These are phyloP conservation scores for Triplophysa bombifrons DNA, from an alignment of 2,797 vertebrate species.

Conservation along the genomic window DNA sequence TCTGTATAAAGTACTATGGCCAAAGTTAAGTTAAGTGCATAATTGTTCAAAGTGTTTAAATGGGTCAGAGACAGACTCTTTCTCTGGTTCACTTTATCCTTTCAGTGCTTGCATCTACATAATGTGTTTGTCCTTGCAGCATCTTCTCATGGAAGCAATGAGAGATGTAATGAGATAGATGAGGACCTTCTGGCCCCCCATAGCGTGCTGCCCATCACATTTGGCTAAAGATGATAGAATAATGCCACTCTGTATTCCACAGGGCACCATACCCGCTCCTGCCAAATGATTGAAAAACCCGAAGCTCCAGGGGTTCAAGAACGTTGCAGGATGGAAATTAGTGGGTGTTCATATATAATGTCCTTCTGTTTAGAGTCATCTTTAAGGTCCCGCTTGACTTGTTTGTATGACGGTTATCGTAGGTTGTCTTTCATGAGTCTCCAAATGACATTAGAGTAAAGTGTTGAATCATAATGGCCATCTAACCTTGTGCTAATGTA, in stretches of 20 bases:
- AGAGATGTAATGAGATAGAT: constrained; percentile 30
- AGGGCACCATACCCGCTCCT: background rate
- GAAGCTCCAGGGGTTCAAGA: background rate
- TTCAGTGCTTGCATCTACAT: constrained; percentile 21
- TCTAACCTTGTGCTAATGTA: background rate
- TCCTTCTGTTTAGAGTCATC: background rate
- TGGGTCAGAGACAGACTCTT: background rate
- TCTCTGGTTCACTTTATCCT: background rate
- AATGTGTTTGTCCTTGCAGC: constrained; percentile 35
- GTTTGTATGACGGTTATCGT: background rate
- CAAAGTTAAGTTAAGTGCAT: background rate
- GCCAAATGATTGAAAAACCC: background rate
- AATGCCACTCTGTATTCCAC: background rate
- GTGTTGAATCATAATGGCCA: background rate
- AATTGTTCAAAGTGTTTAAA: constrained; percentile 4
- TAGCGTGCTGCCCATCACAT: constrained; percentile 6
- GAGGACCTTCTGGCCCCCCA: background rate
- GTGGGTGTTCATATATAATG: background rate
- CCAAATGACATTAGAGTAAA: background rate
- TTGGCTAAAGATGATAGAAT: constrained; percentile 34
- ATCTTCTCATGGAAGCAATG: background rate
- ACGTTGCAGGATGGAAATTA: background rate
- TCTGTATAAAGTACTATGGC: background rate
- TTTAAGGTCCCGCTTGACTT: background rate
- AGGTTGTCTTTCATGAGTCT: background rate